Base-by-base conservation (phyloP, 2,888 invertebrate genomes). In the Agrypnus murinus region DNA sequence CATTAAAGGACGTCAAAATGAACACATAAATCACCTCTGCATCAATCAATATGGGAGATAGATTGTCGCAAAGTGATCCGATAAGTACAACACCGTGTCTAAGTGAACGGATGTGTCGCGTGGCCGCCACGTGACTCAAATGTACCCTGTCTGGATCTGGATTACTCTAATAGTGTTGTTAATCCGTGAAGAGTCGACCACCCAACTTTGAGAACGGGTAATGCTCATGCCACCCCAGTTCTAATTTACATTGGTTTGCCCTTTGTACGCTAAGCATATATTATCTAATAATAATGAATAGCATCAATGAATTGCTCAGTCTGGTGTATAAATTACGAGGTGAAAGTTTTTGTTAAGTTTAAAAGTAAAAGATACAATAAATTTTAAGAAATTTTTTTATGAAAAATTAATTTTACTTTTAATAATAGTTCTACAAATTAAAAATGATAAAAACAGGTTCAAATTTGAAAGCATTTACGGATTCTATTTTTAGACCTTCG, bases 81-180 rank as follows among this genome's bases (percentile, higher is more conserved):
- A 69, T 72, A 72, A 68, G 68, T 72, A 71, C 72, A 77, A 78
- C 75, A 68, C 74, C 68, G 71, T 75, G 75, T 77, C 77, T 50
- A 77, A 25, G 25, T 25, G 25, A 69, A 62, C 40, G 40, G 45
- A 32, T 15, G 9, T 6, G 72, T 46, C 77, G 75, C 77, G 78
- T 77, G 78, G 67, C 77, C 45, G 77, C 43, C 82, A 80, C 83
- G 83, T 80, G 83, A 73, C 78, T 38, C 25, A 75, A 59, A 40
- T 79, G 79, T 78, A 78, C 77, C 74, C 76, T 71, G 76, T 75
- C 66, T 70, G 81, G 25, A 25, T 25, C 25, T 25, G 57, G 83
- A 83, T 84, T 84, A 84, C 80, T 81, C 83, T 84, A 84, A 84
- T 84, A 84, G 84, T 83, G 81, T 83, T 84, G 84, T 84, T 84